A percentile compares a stretch with the other conserved stretches of the same genome.
These are phyloP conservation scores for Xestobium rufovillosum DNA, from an alignment of 2,888 invertebrate species.

Conservation along the genomic window DNA sequence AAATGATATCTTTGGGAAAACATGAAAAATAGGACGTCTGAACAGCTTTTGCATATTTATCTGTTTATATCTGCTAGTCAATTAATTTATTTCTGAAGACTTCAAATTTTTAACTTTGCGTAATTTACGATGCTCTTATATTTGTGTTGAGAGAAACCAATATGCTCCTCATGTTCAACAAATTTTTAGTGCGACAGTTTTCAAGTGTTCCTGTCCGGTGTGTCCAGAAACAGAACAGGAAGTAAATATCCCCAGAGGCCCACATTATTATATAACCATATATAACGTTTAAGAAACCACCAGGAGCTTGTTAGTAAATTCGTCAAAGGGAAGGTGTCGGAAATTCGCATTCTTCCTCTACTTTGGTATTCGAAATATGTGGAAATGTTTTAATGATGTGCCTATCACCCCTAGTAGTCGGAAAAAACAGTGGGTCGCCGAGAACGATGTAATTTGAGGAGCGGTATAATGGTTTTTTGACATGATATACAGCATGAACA, in stretches of 20 bases:
- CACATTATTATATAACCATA: slow-evolving; percentile 14
- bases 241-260: slow-evolving; percentile 15
- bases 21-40: too few species aligned
- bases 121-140: too few species aligned
- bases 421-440: neutral
- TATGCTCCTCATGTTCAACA: too few species aligned
- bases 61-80: too few species aligned
- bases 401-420: slow-evolving; percentile 11
- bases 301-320: slow-evolving; percentile 27
- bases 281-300: slow-evolving; percentile 11
- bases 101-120: too few species aligned
- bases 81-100: too few species aligned
- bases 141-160: too few species aligned
- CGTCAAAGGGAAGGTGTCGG: slow-evolving; percentile 22
- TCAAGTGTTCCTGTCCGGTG: slow-evolving; percentile 11
- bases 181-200: too few species aligned
- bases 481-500: too few species aligned
- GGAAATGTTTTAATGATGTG: slow-evolving; percentile 19
- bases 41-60: too few species aligned
- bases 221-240: slow-evolving; percentile 18
- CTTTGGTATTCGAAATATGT: slow-evolving; percentile 19
- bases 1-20: too few species aligned
- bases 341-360: slow-evolving; percentile 16
- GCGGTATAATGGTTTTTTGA: too few species aligned
- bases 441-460: neutral